Evolutionary conservation across 64 coral and sea anemone species (phyloP), one percentile per base, ranked within the genome.

Genomic region (Stichodactyla helianthus): DNA sequence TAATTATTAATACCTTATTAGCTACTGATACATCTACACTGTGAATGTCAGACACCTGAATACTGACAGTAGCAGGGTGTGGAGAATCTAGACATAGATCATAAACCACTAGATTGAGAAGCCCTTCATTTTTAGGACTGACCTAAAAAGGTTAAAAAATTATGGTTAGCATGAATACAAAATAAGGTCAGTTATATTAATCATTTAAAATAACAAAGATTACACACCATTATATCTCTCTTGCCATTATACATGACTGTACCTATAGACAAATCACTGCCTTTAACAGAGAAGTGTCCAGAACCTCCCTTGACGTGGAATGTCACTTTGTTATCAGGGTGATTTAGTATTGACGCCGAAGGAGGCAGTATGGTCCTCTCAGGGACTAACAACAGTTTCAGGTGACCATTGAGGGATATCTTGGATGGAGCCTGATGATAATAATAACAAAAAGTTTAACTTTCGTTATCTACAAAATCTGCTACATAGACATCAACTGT

Each of bases 51-150:
- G 97, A 99, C 52, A 99, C 86, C 76, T 94, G 93, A 9, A 95
- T 89, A 71, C 91, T 92, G 20, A 85, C 71, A 2, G 89, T 92
- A 58, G 93, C 97, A 12, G 97, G 97, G 54, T 85, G 88, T 9
- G 93, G 91, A 50, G 97, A 99, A 59, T 99, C 97, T 63, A 99
- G 85, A 52, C 97, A 99, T 55, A 90, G 83, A 78, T 99, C 97
- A 55, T 99, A 77, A 7, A 99, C 97, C 55, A 89, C 89, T 57
- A 95, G 55, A 17, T 89, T 93, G 71, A 99, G 87, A 25, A 99
- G 52, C 0, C 97, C 97, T 71, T 92, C 90, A 62, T 83, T 95
- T 53, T 87, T 89, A 53, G 97, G 93, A 4, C 90, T 86, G 2
- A 99, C 86, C 97, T 99, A 22, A 35, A 19, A 65, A 16, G 44